Evolutionary conservation across 2,797 vertebrate genomes (phyloP).

Genomic region (Sebastes iracundus): DNA sequence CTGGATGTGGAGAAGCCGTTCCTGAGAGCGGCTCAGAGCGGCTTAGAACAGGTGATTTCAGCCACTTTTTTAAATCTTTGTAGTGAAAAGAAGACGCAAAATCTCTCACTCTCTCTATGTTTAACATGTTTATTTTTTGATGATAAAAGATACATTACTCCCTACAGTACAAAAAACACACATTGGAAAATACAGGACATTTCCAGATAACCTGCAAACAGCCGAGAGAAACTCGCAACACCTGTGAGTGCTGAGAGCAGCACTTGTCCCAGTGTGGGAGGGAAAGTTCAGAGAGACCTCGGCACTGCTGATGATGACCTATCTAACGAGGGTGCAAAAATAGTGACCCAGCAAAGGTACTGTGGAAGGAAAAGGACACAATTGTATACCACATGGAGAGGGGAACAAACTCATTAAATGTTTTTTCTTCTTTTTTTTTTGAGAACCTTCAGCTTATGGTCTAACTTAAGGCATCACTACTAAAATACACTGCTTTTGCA

Average conservation of each 20-base stretch:
- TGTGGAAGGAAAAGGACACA: conserved; percentile 83
- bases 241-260: conserved; percentile 75
- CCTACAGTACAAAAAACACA: conserved; percentile 85
- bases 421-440: conserved; percentile 65
- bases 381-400: conserved; percentile 81
- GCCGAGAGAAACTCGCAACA: conserved; percentile 74
- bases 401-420: conserved; percentile 80
- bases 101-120: conserved; percentile 49
- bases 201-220: conserved; percentile 83
- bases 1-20: conserved; percentile 60
- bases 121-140: conserved; percentile 83
- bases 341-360: conserved; percentile 81
- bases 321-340: conserved; percentile 82
- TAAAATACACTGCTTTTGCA: conserved; percentile 84
- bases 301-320: conserved; percentile 80
- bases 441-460: conserved; percentile 82
- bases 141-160: conserved; percentile 85
- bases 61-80: fast-evolving
- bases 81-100: neutral
- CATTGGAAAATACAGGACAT: conserved; percentile 83
- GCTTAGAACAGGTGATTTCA: conserved; percentile 56
- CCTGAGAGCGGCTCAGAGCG: conserved; percentile 46
- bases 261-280: conserved; percentile 68
- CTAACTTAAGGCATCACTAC: conserved; percentile 85
- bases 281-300: conserved; percentile 74